Evolutionary conservation across 2,797 vertebrate genomes (phyloP), one percentile per base, ranked within the genome.

Genomic region (Chaetophractus vellerosus): DNA sequence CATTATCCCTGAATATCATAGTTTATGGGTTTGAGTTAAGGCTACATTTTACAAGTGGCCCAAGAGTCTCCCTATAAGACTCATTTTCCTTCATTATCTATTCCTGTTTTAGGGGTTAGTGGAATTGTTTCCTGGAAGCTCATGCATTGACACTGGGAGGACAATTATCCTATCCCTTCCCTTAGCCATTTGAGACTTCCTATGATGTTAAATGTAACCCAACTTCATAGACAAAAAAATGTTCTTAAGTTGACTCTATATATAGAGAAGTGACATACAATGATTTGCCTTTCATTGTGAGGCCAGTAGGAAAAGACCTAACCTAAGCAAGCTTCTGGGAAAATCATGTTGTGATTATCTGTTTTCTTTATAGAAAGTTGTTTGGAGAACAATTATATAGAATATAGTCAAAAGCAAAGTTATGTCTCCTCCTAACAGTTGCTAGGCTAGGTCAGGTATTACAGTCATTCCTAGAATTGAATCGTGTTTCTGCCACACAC

Each of bases 211-310:
- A 52, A 80, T 84, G 28, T 72, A 69, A 76, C 9, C 7, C 74
- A 81, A 61, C 78, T 92, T 86, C 86, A 57, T 18, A 57, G 68
- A 31, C 28, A 28, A 33, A 33, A 33, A 69, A 69, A 31, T 10
- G 48, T 57, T 57, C 28, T 78, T 91, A 64, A 55, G 10, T 64
- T 93, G 41, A 14, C 38, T 45, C 66, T 28, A 64, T 16, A 15
- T 59, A 55, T 21, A 64, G 1, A 19, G 9, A 55, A 88, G 68
- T 41, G 12, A 72, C 7, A 36, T 31, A 48, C 11, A 80, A 14
- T 79, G 59, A 72, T 52, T 80, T 97, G 36, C 83, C 33, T 90
- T 90, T 95, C 48, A 61, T 80, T 19, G 64, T 55, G 24, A 92
- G 12, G 12, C 19, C 18, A 52, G 2, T 55, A 26, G 81, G 41